These are phyloP conservation scores for Oscheius myriophilus DNA, from an alignment of 2,888 invertebrate species.

Conservation along the genomic window DNA sequence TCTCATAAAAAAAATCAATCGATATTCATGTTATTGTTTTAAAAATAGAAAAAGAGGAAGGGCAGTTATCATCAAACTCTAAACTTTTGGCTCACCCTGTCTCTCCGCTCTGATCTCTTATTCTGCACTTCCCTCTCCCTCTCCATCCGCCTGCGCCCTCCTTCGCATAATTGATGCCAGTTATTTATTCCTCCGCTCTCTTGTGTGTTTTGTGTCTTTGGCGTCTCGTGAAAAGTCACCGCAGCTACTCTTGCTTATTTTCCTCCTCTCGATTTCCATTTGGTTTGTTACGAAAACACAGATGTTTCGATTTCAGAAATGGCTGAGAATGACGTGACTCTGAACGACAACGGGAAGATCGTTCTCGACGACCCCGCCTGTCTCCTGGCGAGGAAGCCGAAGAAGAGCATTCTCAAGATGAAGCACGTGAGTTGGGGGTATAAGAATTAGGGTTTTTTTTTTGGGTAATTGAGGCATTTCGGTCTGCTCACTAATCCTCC, in stretches of 20 bases:
- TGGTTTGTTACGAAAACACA: neutral
- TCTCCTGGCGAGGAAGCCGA: conserved; percentile 67
- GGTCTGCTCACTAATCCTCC: too few relatives aligned
- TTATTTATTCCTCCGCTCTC: neutral
- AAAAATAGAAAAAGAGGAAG: too few relatives aligned
- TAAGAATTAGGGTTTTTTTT: neutral
- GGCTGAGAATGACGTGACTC: conserved; percentile 8
- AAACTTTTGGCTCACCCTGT: neutral
- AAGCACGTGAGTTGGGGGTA: conserved; percentile 39
- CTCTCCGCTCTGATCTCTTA: neutral
- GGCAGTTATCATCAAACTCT: too few relatives aligned
- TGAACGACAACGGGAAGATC: conserved; percentile 46
- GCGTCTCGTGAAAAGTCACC: neutral
- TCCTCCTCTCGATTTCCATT: neutral
- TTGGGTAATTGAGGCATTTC: too few relatives aligned
- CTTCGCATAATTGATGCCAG: neutral
- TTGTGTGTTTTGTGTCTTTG: neutral
- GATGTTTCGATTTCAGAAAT: neutral
- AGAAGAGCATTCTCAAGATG: conserved; percentile 69
- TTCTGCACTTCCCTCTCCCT: neutral
- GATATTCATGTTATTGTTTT: too few relatives aligned
- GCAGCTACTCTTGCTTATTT: neutral
- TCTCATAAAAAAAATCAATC: too few relatives aligned
- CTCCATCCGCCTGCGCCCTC: neutral
- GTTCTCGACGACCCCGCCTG: conserved; percentile 65